Base-by-base conservation (phyloP, 2,888 invertebrate species). In the Chrysotoxum bicinctum region DNA sequence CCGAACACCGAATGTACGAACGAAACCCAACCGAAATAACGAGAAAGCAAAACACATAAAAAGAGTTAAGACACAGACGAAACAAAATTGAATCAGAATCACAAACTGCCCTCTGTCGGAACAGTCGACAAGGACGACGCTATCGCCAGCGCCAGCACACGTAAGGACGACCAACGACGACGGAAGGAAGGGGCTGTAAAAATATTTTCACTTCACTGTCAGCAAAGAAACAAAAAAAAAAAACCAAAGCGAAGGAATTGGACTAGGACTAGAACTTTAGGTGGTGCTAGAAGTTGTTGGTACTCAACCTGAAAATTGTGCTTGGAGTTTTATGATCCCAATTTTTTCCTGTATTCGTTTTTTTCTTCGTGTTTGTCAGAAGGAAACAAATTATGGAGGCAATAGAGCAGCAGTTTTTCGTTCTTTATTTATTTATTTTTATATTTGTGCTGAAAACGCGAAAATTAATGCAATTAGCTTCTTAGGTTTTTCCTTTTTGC, bases 381-480 rank as follows among this genome's bases (percentile, higher is more conserved):
- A 70, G 66, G 50, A 50, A 58, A 80, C 80, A 72, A 80, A 84
- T 84, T 80, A 84, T 84, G 80, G 80, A 79, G 84, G 84, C 80
- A 84, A 84, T 80, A 75, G 80, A 80, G 72, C 80, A 84, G 80
- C 30, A 75, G 70, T 72, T 70, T 62, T 72, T 76, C 30, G 40
- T 72, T 72, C 50, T 50, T 66, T 60, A 30, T 68, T 45, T 68
- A 45, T 76, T 21, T 66, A 14, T 70, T 66, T 56, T 43, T 64
- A 21, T 21, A 23, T 64, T 79, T 84, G 14, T 78, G 75, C 60
- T 84, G 84, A 80, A 72, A 84, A 80, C 84, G 80, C 84, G 84
- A 80, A 72, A 84, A 84, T 80, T 84, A 84, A 84, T 84, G 80
- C 84, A 84, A 84, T 84, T 84, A 84, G 75, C 80, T 84, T 80